These are phyloP conservation scores for Gisinianus flammeolus DNA, from an alignment of 2,888 invertebrate species.

Conservation along the genomic window DNA sequence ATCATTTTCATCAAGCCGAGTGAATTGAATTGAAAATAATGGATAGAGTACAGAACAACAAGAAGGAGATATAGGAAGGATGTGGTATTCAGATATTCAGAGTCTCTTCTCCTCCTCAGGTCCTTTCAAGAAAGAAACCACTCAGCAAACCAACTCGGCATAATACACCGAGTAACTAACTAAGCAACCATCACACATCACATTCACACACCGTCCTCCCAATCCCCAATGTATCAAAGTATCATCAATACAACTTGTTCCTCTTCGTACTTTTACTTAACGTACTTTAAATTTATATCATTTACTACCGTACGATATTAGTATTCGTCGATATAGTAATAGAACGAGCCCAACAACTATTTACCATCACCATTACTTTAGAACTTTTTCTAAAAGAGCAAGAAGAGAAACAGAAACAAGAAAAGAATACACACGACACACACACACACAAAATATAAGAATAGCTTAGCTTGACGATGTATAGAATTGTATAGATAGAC, in stretches of 20 bases:
- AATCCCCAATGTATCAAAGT: background rate
- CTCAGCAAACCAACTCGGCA: background rate
- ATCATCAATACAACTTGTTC: too few relatives aligned
- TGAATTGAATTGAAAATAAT: constrained; percentile 30
- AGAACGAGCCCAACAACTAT: background rate
- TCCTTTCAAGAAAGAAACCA: constrained; percentile 16
- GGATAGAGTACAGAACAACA: constrained; percentile 14
- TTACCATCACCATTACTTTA: background rate
- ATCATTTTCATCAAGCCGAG: constrained; percentile 44
- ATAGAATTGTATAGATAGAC: background rate
- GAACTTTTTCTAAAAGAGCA: background rate
- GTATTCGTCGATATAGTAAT: background rate
- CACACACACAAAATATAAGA: background rate
- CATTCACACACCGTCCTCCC: background rate
- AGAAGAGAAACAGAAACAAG: background rate
- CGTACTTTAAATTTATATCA: too few relatives aligned
- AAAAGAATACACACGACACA: background rate
- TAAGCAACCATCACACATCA: background rate
- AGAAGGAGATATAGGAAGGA: constrained; percentile 1
- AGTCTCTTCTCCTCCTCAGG: background rate
- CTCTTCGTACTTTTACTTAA: too few relatives aligned
- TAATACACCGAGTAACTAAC: background rate
- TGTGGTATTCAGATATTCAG: constrained; percentile 1
- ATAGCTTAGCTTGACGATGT: constrained; percentile 9
- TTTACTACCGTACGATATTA: background rate